Base-by-base conservation (phyloP, 2,888 invertebrate species). In the Epinotia demarniana region DNA sequence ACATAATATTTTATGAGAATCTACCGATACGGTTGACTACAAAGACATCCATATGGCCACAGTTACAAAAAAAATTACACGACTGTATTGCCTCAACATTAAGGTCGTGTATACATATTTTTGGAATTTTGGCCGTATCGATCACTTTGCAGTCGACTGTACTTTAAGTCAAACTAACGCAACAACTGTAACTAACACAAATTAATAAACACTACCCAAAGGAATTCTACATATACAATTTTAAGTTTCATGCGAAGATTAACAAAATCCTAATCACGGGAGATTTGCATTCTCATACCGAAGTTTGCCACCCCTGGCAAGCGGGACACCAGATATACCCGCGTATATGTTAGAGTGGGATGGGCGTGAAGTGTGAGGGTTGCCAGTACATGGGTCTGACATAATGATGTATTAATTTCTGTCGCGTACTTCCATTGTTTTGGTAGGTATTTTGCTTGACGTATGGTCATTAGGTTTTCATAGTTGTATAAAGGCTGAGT, bases 351-450 rank as follows among this genome's bases (percentile, higher is more conserved):
- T 73, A 67, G 84, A 88, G 77, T 55, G 84, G 79, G 90, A 88
- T 72, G 73, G 82, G 67, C 77, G 81, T 79, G 70, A 72, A 75
- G 82, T 83, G 84, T 82, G 88, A 85, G 88, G 86, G 86, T 82
- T 86, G 81, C 79, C 79, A 81, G 83, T 85, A 87, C 83, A 85
- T 94, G 94, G 89, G 88, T 87, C 89, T 94, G 94, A 93, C 94
- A 92, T 93, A 94, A 94, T 94, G 94, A 94, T 94, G 92, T 93
- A 94, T 94, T 94, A 94, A 94, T 94, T 93, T 93, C 92, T 92
- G 92, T 92, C 92, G 91, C 90, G 86, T 83, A 89, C 91, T 86
- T 81, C 92, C 84, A 92, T 94, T 94, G 93, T 93, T 93, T 93
- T 90, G 92, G 89, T 90, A 91, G 92, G 92, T 93, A 92, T 93